Percentiles rank a stretch among this genome's conserved stretches.
Evolutionary conservation across 2,113 vertebrate species (phyloP).

Genomic region (Sporophila hypoxantha): DNA sequence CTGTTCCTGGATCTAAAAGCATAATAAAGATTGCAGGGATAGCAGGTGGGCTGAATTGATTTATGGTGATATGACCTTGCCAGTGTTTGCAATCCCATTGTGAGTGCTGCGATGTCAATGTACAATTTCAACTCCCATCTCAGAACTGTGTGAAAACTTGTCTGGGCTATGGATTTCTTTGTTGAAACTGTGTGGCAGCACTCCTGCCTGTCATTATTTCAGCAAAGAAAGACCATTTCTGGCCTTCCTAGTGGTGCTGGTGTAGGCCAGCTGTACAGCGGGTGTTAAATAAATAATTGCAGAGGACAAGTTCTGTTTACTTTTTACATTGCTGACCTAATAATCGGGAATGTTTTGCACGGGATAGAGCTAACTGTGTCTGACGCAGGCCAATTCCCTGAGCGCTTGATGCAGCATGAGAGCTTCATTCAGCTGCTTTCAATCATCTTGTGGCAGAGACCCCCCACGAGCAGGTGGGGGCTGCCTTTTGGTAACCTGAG

Average conservation of each 20-base stretch:
- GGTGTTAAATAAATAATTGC: not conserved
- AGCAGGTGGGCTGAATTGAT: not conserved
- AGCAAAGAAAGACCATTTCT: not conserved
- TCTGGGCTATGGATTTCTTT: not conserved
- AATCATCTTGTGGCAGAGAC: not conserved
- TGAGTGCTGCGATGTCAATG: not conserved
- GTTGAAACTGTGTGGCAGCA: accelerated
- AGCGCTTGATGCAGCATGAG: not conserved
- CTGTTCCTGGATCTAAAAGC: constrained; percentile 10
- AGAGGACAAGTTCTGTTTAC: not conserved
- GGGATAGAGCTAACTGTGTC: not conserved
- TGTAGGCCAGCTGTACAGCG: not conserved
- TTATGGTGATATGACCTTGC: not conserved
- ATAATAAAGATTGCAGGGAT: constrained; percentile 3
- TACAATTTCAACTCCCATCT: not conserved
- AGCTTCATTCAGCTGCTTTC: constrained; percentile 40
- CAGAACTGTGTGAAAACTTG: not conserved
- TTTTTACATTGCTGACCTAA: constrained; percentile 2
- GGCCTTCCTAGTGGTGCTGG: not conserved
- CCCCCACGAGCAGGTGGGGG: not conserved
- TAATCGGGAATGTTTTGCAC: not conserved
- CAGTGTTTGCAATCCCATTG: not conserved
- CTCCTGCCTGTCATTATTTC: not conserved
- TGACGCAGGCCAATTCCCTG: not conserved
- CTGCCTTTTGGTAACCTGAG: not conserved